Base-by-base conservation (phyloP, 2,888 invertebrate species). In the Lymantria dispar region DNA sequence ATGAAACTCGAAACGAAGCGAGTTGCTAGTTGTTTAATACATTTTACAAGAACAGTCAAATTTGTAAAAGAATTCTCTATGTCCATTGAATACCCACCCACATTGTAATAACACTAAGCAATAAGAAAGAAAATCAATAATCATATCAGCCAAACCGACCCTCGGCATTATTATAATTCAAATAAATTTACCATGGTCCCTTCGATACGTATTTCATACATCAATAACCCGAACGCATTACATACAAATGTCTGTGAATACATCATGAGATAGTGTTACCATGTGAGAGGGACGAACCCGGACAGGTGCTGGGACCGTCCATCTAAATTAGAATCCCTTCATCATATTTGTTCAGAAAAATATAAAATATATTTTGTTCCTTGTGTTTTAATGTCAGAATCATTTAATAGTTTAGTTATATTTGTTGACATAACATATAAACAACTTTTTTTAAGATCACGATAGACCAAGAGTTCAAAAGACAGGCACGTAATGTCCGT, bases 171-270 rank as follows among this genome's bases (percentile, higher is more conserved):
- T 61, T 49, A 63, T 58, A 60, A 70, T 62, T 62, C 62, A 52
- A 68, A 67, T 69, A 71, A 69, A 71, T 69, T 69, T 62, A 62
- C 64, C 66, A 62, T 62, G 58, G 60, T 58, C 62, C 61, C 67
- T 71, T 60, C 54, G 52, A 57, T 59, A 52, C 61, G 51, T 60
- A 64, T 70, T 63, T 60, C 68, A 56, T 72, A 59, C 62, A 68
- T 66, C 62, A 66, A 68, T 72, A 70, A 60, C 60, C 53, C 46
- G 47, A 58, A 65, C 52, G 54, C 59, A 61, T 72, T 68, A 61
- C 62, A 59, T 66, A 64, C 58, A 61, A 66, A 64, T 58, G 63
- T 69, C 50, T 48, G 60, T 56, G 58, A 62, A 69, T 69, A 69
- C 64, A 51, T 63, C 63, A 62, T 47, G 40, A 56, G 54, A 67